phyloP scores from a whole-genome alignment of 2,888 invertebrate species.

The Folsomia manolachei region DNA sequence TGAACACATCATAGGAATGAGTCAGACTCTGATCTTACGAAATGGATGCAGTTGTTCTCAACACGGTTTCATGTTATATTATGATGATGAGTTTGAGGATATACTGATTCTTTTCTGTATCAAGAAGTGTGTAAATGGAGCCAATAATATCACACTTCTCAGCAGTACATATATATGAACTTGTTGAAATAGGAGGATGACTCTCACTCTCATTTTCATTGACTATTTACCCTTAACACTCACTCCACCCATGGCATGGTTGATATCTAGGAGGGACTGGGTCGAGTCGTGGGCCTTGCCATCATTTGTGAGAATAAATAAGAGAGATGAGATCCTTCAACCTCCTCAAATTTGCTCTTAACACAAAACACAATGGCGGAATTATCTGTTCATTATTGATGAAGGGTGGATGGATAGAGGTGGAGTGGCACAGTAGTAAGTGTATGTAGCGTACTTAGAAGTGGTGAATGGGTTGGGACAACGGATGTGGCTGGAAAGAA shows the following conservation, averaged over 20 bases:
- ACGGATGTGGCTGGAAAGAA: not conserved
- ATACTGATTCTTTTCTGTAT: too few relatives aligned
- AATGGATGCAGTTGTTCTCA: not conserved
- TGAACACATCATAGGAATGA: too few relatives aligned
- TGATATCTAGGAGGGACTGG: too few relatives aligned
- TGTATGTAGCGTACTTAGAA: too few relatives aligned
- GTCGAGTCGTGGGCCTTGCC: too few relatives aligned
- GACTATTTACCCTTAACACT: not conserved
- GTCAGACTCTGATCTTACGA: too few relatives aligned
- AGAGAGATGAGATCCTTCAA: not conserved
- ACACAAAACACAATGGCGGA: not conserved
- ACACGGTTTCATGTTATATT: too few relatives aligned
- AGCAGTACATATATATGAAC: too few relatives aligned
- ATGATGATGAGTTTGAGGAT: not conserved
- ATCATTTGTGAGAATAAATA: too few relatives aligned
- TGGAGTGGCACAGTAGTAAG: too few relatives aligned
- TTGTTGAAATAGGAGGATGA: not conserved
- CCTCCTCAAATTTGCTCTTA: conserved; percentile 1
- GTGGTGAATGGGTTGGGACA: too few relatives aligned
- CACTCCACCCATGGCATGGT: not conserved
- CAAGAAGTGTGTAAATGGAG: not conserved
- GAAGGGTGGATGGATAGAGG: not conserved
- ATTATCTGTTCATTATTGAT: conserved; percentile 5
- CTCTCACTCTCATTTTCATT: not conserved
- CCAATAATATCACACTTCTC: not conserved